A percentile compares a stretch with the other conserved stretches of the same genome.
Evolutionary conservation across 2,888 invertebrate species (phyloP).

Genomic region (Vesta saturnalis): DNA sequence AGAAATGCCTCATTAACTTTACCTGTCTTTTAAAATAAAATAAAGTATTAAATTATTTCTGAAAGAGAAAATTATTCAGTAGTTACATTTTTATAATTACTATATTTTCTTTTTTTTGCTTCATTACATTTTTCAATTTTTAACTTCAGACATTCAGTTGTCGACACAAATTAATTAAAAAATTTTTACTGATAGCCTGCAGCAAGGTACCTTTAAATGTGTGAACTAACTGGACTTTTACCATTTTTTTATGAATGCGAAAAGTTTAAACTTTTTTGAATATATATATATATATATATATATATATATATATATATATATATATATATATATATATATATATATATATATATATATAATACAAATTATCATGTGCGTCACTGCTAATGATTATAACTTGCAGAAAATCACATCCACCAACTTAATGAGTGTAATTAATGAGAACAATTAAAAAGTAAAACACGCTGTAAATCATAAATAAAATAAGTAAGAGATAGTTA

Average conservation of each 20-base stretch:
- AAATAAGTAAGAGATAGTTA: background rate
- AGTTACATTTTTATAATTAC: conserved; percentile 19
- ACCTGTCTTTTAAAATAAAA: conserved; percentile 13
- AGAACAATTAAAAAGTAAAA: background rate
- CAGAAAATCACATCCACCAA: no score
- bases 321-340: no score
- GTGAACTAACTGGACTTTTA: conserved; percentile 6
- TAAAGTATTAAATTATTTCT: conserved; percentile 22
- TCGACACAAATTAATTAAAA: conserved; percentile 6
- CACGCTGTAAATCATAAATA: background rate
- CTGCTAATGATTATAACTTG: no score
- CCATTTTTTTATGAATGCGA: background rate
- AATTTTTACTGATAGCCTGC: background rate
- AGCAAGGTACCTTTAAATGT: conserved; percentile 6
- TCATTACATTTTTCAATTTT: background rate
- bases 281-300: no score
- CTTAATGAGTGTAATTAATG: no score
- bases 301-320: no score
- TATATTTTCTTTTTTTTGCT: background rate
- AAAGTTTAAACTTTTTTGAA: background rate
- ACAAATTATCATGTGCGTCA: no score
- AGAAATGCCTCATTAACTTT: conserved; percentile 31
- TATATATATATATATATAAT: no score
- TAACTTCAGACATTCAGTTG: background rate
- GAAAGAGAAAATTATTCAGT: conserved; percentile 30